Conservation (phyloP, 1,140 invertebrate genomes). For the Drosophila paulistorum region DNA sequence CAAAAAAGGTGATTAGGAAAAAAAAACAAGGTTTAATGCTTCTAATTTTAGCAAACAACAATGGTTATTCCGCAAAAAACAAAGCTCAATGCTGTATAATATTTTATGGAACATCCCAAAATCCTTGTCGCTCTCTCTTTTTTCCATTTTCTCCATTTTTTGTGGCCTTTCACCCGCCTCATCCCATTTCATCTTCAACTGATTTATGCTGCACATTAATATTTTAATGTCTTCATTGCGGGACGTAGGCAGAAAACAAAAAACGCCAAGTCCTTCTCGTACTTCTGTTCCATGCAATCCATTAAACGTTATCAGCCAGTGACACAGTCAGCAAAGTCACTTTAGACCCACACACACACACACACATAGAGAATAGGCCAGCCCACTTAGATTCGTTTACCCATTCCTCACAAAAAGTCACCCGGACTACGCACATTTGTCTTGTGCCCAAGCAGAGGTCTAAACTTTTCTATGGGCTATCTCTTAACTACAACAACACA, state of each 20-base stretch:
- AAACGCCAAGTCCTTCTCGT: conserved; percentile 29
- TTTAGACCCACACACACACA: conserved; percentile 19
- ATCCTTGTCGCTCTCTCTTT: background rate
- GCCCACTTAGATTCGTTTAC: background rate
- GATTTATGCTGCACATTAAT: conserved; percentile 80
- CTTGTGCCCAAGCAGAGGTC: conserved; percentile 38
- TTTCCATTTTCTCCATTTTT: background rate
- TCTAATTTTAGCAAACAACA: no score
- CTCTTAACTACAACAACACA: conserved; percentile 40
- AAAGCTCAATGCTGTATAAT: no score
- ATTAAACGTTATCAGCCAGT: conserved; percentile 77
- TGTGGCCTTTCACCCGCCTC: background rate
- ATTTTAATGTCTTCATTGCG: conserved; percentile 81
- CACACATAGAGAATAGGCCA: background rate
- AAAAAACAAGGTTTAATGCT: no score
- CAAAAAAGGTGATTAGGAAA: no score
- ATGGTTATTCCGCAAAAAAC: no score
- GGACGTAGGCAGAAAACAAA: conserved; percentile 54
- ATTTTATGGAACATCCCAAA: no score
- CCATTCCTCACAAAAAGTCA: conserved; percentile 12
- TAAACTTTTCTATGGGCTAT: conserved; percentile 57
- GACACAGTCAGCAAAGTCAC: conserved; percentile 55
- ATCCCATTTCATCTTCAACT: conserved; percentile 28
- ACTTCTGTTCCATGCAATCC: conserved; percentile 60
- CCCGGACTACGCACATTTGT: conserved; percentile 70